Evolutionary conservation across 2,888 invertebrate species (phyloP).

Genomic region (Drosophila kambysellisi): DNA sequence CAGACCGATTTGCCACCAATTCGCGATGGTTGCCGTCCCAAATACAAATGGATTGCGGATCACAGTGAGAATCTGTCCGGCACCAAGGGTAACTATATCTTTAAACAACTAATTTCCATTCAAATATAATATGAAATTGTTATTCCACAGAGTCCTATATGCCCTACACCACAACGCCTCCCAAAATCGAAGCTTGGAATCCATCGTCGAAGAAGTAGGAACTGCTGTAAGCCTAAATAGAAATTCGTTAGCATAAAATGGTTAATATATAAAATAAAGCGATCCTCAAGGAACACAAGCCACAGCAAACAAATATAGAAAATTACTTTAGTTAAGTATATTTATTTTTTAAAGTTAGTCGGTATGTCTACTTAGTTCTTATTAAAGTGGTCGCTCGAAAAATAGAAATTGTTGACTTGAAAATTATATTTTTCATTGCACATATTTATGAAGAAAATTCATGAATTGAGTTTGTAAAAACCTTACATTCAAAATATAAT

Average conservation of each 20-base stretch:
- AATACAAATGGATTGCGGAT: constrained; percentile 94
- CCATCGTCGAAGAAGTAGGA: constrained; percentile 83
- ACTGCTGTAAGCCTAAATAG: neutral
- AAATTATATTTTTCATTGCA: neutral
- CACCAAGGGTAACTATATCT: constrained; percentile 86
- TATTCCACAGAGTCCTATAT: constrained; percentile 88
- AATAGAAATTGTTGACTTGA: neutral
- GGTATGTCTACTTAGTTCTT: constrained; percentile 2
- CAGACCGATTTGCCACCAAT: constrained; percentile 85
- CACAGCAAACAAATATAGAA: constrained; percentile 22
- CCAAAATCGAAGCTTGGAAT: constrained; percentile 95
- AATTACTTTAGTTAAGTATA: constrained; percentile 31
- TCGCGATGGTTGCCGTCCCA: constrained; percentile 89
- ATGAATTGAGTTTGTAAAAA: neutral
- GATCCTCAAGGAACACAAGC: neutral
- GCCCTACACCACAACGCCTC: constrained; percentile 95
- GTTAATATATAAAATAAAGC: constrained; percentile 29
- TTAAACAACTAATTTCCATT: neutral
- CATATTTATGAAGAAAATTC: neutral
- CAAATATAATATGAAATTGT: neutral
- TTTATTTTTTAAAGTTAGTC: constrained; percentile 36
- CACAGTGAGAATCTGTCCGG: constrained; percentile 95
- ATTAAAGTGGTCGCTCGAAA: neutral
- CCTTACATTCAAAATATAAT: neutral
- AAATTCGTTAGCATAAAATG: constrained; percentile 42